Conservation (phyloP, 35 echinoderm and acorn worm genomes). For the Apostichopus parvimensis region DNA sequence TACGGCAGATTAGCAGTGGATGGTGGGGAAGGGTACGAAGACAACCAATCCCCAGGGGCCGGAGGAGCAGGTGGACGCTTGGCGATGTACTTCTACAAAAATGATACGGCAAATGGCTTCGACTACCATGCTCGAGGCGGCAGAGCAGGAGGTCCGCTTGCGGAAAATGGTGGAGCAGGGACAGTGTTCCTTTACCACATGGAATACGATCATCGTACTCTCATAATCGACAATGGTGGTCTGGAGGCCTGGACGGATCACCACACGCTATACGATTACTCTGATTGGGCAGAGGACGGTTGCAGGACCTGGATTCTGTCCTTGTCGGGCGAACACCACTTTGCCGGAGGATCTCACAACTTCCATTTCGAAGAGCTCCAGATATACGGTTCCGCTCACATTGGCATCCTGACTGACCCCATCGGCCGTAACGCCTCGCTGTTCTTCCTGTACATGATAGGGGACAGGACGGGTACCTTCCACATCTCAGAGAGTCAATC, state of each 20-base stretch:
- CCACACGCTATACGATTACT: constrained; percentile 66
- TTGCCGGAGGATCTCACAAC: constrained; percentile 75
- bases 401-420: constrained; percentile 80
- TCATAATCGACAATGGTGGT: constrained; percentile 91
- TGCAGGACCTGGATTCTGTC: constrained; percentile 91
- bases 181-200: constrained; percentile 88
- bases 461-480: constrained; percentile 83
- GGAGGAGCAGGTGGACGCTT: constrained; percentile 86
- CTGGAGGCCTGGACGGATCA: constrained; percentile 53
- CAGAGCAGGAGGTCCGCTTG: constrained; percentile 36
- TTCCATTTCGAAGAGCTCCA: constrained; percentile 95
- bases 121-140: constrained; percentile 86
- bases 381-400: constrained; percentile 78
- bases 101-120: constrained; percentile 79
- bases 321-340: constrained; percentile 74
- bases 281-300: constrained; percentile 69
- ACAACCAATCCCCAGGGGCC: constrained; percentile 43
- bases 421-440: constrained; percentile 64
- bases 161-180: constrained; percentile 86
- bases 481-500: constrained; percentile 75
- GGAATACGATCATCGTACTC: constrained; percentile 74
- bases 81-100: constrained; percentile 83
- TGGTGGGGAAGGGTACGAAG: constrained; percentile 66
- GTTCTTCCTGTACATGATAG: constrained; percentile 93
- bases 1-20: constrained; percentile 77